Evolutionary conservation across 2,888 invertebrate species (phyloP), one percentile per base, ranked within the genome.

Genomic region (Nasonia oneida): DNA sequence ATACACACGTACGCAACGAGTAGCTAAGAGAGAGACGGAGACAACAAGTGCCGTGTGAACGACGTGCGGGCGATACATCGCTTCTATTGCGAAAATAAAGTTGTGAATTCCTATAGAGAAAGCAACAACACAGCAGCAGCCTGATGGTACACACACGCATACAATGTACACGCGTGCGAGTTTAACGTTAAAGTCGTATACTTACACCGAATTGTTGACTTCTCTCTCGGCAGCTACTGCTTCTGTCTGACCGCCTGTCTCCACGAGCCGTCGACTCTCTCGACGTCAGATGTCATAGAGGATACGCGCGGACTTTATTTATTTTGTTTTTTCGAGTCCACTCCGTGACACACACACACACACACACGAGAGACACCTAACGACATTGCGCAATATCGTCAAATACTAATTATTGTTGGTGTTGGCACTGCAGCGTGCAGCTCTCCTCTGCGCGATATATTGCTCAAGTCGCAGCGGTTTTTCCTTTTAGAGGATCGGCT

Each of bases 61-160:
- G 85, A 83, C 64, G 82, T 23, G 83, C 83, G 86, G 81, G 78
- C 85, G 85, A 85, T 85, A 76, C 53, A 74, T 73, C n/a, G 61
- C 29, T 67, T 33, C 77, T 23, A 76, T 86, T 86, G 86, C 84
- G 86, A 86, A 84, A 86, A 84, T 74, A 18, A 76, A 77, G 50
- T 77, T 77, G 86, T 74, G 86, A 86, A 86, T 86, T 86, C 83
- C 47, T 81, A 71, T 57, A 81, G 86, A 86, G 86, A 86, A 86
- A 86, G 86, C 84, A 81, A 78, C 57, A 33, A 23, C 39, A 29
- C 37, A 18, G 53, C 18, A 8, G 33, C 37, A 12, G 15, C n/a
- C 5, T 29, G 84, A 80, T 84, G 80, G 74, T 53, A 42, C 47
- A 33, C 12, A 67, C 78, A 80, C 84, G 33, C 75, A 23, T 4